Base-by-base conservation (phyloP, 2,797 vertebrate genomes). In the Periophthalmus magnuspinnatus region DNA sequence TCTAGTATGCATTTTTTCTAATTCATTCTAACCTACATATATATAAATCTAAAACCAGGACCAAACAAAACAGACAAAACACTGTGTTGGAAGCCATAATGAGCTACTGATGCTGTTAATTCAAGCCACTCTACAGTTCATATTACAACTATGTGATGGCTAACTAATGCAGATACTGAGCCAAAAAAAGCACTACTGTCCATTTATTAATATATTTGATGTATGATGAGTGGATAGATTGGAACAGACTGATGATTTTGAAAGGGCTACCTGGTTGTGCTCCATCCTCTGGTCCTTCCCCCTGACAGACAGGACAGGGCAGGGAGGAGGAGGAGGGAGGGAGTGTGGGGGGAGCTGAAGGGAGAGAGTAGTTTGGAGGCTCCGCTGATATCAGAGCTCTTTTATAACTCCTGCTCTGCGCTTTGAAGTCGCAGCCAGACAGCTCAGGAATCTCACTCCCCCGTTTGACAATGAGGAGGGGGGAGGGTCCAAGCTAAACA, bases 381-480 rank as follows among this genome's bases (percentile, higher is more conserved):
- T 92, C 90, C 81, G 80, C 84, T 90, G 91, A 91, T 93, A 93
- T 92, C 92, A 93, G 90, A 92, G 91, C 86, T 86, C 92, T 91
- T 91, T 92, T 93, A 90, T 91, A 93, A 93, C 90, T 93, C 92
- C 84, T 88, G 89, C 85, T 85, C 80, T 75, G 75, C 1, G 74
- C 93, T 95, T 94, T 94, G 94, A 94, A 92, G 93, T 93, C 69
- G 1, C 81, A 84, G 87, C 89, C 91, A 93, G 91, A 92, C 91
- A 90, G 92, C 90, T 92, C 84, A 92, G 90, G 92, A 94, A 93
- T 94, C 90, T 89, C 84, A 88, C 89, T 88, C 86, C 87, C 86
- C 87, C 84, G 38, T 88, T 90, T 91, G 83, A 93, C 87, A 91
- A 90, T 88, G 85, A 86, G 80, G 81, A 76, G 76, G 79, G 84